Conservation (phyloP, 1,140 invertebrate species). For the Hestina assimilis region DNA sequence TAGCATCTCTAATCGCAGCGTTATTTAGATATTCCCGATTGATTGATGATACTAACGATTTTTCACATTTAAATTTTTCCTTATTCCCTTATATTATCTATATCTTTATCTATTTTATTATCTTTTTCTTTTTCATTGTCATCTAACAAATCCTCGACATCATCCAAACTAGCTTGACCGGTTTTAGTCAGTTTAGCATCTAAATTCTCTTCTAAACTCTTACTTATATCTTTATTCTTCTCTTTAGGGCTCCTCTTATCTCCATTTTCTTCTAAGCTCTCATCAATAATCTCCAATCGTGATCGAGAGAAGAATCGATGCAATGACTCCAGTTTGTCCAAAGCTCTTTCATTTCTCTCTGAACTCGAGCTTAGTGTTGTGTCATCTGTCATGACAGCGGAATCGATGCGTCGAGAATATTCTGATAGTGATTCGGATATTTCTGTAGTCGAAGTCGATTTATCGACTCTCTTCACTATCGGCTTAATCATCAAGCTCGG, state of each 20-base stretch:
- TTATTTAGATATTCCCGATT: too few species aligned
- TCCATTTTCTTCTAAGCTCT: constrained; percentile 57
- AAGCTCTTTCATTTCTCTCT: constrained; percentile 54
- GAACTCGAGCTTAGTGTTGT: constrained; percentile 44
- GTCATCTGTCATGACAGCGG: constrained; percentile 63
- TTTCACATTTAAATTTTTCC: too few species aligned
- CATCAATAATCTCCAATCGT: constrained; percentile 67
- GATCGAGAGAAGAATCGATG: constrained; percentile 67
- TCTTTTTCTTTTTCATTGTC: constrained; percentile 43
- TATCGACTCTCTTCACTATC: constrained; percentile 56
- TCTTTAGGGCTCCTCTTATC: constrained; percentile 49
- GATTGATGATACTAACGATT: too few species aligned
- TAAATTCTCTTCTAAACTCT: too few species aligned
- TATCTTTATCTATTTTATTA: background rate
- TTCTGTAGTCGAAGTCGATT: constrained; percentile 66
- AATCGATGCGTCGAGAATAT: constrained; percentile 53
- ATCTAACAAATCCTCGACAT: constrained; percentile 66
- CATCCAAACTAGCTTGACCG: constrained; percentile 64
- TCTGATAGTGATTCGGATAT: constrained; percentile 61
- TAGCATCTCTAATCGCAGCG: too few species aligned
- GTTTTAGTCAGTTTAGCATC: too few species aligned
- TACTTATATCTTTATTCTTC: constrained; percentile 23
- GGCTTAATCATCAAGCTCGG: constrained; percentile 66
- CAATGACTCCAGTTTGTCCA: constrained; percentile 66
- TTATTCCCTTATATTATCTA: too few species aligned